phyloP scores from a whole-genome alignment of 2,113 vertebrate genomes.

The Ptychochromis oligacanthus region DNA sequence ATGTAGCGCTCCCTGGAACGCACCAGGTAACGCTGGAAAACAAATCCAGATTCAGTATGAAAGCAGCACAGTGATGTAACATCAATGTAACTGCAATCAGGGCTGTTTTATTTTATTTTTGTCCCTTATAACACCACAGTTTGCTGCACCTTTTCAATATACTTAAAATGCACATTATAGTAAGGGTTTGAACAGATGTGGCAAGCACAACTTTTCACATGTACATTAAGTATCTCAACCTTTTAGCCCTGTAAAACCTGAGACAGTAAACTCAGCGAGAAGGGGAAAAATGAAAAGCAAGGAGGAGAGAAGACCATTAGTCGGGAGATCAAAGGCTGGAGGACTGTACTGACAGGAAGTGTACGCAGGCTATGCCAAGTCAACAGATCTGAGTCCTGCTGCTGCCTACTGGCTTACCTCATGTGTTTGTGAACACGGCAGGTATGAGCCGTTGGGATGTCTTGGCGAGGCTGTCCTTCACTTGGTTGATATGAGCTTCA shows the following conservation, averaged over 20 bases:
- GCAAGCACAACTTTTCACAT: not conserved
- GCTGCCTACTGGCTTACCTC: constrained; percentile 66
- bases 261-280: constrained; percentile 46
- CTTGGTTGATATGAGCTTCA: constrained; percentile 69
- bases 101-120: not conserved
- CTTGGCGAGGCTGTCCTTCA: constrained; percentile 67
- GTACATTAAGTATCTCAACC: constrained; percentile 14
- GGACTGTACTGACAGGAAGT: constrained; percentile 44
- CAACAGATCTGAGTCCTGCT: constrained; percentile 53
- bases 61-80: not conserved
- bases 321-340: constrained; percentile 61
- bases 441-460: constrained; percentile 72
- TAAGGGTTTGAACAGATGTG: not conserved
- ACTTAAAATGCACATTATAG: not conserved
- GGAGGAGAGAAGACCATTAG: constrained; percentile 45
- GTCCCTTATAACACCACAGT: not conserved
- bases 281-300: constrained; percentile 29
- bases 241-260: constrained; percentile 24
- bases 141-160: not conserved
- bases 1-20: constrained; percentile 78
- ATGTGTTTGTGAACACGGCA: constrained; percentile 76
- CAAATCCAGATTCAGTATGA: not conserved
- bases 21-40: constrained; percentile 73
- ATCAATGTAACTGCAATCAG: not conserved
- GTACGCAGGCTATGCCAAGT: constrained; percentile 32